Evolutionary conservation across 1,140 invertebrate genomes (phyloP).

Genomic region (Brachionus rotundiformis): DNA sequence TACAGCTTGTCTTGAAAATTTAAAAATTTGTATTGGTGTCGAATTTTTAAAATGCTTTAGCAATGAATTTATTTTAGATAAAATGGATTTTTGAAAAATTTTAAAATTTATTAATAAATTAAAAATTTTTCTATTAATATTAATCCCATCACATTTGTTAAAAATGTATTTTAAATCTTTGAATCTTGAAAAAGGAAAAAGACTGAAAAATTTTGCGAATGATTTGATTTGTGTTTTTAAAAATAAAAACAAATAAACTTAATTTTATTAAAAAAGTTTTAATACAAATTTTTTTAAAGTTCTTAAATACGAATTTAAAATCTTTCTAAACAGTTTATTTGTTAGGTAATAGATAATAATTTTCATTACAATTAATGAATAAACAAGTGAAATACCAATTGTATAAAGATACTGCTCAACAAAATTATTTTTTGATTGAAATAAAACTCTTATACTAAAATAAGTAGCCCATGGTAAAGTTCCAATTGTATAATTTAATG

Average conservation of each 20-base stretch:
- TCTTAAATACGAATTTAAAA: background rate
- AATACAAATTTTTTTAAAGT: too few relatives aligned
- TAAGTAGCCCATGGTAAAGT: conserved; percentile 4
- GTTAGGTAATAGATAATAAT: conserved; percentile 1
- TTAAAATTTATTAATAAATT: background rate
- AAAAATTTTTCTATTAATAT: too few relatives aligned
- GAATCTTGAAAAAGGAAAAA: too few relatives aligned
- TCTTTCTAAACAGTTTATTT: background rate
- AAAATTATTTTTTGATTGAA: background rate
- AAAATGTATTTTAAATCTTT: too few relatives aligned
- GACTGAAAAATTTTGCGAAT: too few relatives aligned
- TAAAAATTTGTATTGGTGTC: too few relatives aligned
- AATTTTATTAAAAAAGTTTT: too few relatives aligned
- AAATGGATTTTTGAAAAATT: background rate
- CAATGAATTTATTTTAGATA: too few relatives aligned
- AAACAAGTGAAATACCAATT: conserved; percentile 8
- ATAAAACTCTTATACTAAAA: background rate
- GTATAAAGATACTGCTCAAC: background rate
- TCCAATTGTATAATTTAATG: conserved; percentile 17
- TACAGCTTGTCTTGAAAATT: background rate
- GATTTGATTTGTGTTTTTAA: too few relatives aligned
- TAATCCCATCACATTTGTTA: too few relatives aligned
- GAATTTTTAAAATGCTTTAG: too few relatives aligned
- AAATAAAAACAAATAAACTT: background rate
- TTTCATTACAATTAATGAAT: conserved; percentile 1